Evolutionary conservation across 2,797 vertebrate genomes (phyloP).

Genomic region (Danio jaintianensis): DNA sequence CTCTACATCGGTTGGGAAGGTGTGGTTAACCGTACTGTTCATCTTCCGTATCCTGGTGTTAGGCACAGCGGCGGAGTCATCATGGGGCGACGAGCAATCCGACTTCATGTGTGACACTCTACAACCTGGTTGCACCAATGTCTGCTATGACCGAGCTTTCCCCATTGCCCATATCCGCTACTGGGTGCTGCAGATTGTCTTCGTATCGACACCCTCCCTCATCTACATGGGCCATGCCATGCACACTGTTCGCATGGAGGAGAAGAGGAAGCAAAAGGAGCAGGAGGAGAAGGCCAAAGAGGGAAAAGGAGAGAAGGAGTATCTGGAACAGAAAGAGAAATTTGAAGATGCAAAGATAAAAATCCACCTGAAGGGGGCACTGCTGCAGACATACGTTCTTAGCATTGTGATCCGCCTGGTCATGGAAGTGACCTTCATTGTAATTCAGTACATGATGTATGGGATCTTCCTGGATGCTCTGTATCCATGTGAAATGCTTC

Average conservation of each 20-base stretch:
- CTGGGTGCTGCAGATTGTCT: slow-evolving; percentile 98
- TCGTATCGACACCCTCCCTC: slow-evolving; percentile 95
- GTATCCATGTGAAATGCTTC: slow-evolving; percentile 87
- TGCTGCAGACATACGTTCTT: slow-evolving; percentile 91
- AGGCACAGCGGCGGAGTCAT: slow-evolving; percentile 94
- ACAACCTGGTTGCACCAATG: slow-evolving; percentile 95
- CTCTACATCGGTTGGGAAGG: slow-evolving; percentile 96
- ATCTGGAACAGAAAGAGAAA: slow-evolving; percentile 77
- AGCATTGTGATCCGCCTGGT: slow-evolving; percentile 94
- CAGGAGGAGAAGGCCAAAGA: slow-evolving; percentile 76
- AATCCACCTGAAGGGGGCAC: slow-evolving; percentile 84
- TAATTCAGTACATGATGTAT: slow-evolving; percentile 93
- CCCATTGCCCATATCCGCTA: slow-evolving; percentile 97
- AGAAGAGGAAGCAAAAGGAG: slow-evolving; percentile 83
- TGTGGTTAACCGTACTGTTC: slow-evolving; percentile 96
- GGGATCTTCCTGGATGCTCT: slow-evolving; percentile 91
- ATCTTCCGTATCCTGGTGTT: slow-evolving; percentile 97
- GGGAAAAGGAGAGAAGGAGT: slow-evolving; percentile 80
- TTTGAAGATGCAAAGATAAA: slow-evolving; percentile 62
- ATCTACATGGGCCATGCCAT: slow-evolving; percentile 97
- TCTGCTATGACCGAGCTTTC: slow-evolving; percentile 96
- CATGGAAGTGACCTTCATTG: slow-evolving; percentile 93
- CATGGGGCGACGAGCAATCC: slow-evolving; percentile 96
- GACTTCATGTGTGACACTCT: slow-evolving; percentile 94
- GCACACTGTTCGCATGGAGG: slow-evolving; percentile 90